Percentiles rank a stretch among this genome's conserved stretches.
phyloP scores from a whole-genome alignment of 2,113 vertebrate genomes.

The Archilochus colubris region DNA sequence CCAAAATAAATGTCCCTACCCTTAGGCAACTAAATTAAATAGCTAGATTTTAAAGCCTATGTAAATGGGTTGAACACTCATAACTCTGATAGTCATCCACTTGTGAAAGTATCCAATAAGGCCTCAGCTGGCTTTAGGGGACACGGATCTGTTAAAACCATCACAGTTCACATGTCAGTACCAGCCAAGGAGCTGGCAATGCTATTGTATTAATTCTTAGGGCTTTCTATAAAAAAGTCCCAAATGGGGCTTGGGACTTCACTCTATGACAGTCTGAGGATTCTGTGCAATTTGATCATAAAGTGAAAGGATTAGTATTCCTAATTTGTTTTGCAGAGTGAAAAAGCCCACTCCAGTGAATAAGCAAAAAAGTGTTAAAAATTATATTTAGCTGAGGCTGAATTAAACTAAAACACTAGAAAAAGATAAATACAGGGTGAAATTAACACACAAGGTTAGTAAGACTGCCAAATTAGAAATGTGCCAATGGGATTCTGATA shows the following conservation, averaged over 20 bases:
- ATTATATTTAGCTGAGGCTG: neutral
- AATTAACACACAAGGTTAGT: neutral
- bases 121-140: neutral
- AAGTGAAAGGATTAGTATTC: neutral
- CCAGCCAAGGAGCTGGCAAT: neutral
- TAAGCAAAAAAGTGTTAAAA: neutral
- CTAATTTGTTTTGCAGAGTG: neutral
- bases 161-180: neutral
- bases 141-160: neutral
- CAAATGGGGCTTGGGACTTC: neutral
- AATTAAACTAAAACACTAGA: neutral
- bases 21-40: conserved; percentile 2
- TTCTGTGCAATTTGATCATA: neutral
- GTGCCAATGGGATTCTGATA: neutral
- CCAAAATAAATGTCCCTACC: neutral
- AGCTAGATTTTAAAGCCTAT: neutral
- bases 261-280: neutral
- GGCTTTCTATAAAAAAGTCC: neutral
- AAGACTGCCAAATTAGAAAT: neutral
- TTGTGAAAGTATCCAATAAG: neutral
- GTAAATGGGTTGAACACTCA: neutral
- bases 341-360: neutral
- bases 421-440: neutral
- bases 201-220: neutral
- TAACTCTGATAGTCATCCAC: neutral